phyloP scores from a whole-genome alignment of 2,113 vertebrate species.

The Indicator indicator region DNA sequence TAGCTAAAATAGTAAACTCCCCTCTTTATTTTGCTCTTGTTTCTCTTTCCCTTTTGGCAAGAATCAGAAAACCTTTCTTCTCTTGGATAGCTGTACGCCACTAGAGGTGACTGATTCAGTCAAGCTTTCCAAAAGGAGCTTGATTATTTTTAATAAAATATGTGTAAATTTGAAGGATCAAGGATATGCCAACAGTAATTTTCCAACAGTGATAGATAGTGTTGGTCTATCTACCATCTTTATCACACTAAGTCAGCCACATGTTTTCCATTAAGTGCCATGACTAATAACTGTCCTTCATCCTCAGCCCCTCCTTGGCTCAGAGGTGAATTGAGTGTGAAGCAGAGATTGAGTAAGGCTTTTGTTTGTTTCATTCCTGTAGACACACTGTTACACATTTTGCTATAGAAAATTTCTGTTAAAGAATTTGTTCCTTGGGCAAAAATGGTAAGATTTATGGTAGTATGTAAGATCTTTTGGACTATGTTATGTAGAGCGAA shows the following conservation, averaged over 20 bases:
- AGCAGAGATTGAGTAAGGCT: neutral
- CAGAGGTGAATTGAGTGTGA: neutral
- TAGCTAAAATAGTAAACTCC: neutral
- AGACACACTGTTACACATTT: fast-evolving
- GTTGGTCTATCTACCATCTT: no score
- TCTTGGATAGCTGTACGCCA: neutral
- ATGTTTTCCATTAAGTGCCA: neutral
- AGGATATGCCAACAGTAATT: neutral
- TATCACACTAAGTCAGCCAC: neutral
- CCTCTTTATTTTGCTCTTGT: neutral
- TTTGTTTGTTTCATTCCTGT: neutral
- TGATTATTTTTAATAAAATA: neutral
- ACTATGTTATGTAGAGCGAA: neutral
- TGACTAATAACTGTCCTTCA: neutral
- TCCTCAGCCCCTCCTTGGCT: neutral
- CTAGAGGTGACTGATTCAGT: neutral
- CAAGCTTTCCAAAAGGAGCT: neutral
- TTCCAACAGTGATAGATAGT: neutral
- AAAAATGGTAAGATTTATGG: neutral
- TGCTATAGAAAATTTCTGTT: neutral
- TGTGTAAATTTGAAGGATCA: neutral
- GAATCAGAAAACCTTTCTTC: neutral
- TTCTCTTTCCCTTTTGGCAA: neutral
- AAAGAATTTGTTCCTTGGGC: neutral
- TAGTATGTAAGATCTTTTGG: neutral